Base-by-base conservation (phyloP, 1,140 invertebrate genomes). In the Drosophila quadrilineata region DNA sequence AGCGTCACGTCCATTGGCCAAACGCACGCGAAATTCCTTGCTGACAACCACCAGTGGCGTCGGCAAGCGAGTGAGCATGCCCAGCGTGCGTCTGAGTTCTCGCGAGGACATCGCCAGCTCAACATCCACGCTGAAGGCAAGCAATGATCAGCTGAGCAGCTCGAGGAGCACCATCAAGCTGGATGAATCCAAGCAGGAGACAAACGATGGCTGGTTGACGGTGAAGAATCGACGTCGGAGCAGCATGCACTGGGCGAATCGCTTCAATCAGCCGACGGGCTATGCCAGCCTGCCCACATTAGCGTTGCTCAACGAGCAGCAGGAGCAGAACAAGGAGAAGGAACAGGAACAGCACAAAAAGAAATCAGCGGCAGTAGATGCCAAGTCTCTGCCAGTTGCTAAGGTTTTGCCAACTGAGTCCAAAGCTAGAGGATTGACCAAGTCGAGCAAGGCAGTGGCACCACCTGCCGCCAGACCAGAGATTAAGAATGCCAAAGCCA, bases 191-290 rank as follows among this genome's bases (percentile, higher is more conserved):
- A 89, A 89, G 90, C 92, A 80, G 90, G 89, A 84, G 88, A 89
- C 90, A 49, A 91, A 93, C 49, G 93, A 93, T 73, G 93, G 93
- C 8, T 94, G 93, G 93, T 85, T 93, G 10, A 94, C 93, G 1
- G 93, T 94, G 1, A 93, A 93, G 87, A 92, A 91, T 59, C 89
- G 92, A 35, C 90, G 93, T 14, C 67, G 92, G 24, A 91, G 90
- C 6, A 92, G 92, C 74, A 91, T 92, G 24, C 92, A 93, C 58
- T 94, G 93, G 93, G 90, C 92, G 3, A 93, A 93, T 71, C 90
- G 93, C 69, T 94, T 93, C 67, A 91, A 93, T 86, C 93, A 93
- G 68, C 93, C 93, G 10, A 93, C 93, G 1, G 93, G 93, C 0
- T 94, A 93, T 35, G 93, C 93, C 2, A 94, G 93, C 87, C 69